Base-by-base conservation (phyloP, 2,888 invertebrate species). In the Acrobasis suavella region DNA sequence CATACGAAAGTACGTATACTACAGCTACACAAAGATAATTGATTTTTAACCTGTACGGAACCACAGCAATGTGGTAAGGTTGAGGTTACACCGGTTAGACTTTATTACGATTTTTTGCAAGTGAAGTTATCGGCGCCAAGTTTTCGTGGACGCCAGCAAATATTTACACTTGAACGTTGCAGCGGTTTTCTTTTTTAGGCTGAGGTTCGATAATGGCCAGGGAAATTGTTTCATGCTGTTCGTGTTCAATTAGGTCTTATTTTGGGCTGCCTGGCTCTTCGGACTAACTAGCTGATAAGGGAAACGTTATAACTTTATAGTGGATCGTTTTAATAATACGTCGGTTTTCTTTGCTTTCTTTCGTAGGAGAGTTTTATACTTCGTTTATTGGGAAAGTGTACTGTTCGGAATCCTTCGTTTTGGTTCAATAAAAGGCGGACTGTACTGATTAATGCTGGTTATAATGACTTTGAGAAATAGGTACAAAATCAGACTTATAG, bases 141-240 rank as follows among this genome's bases (percentile, higher is more conserved):
- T 89, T 88, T 87, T 83, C 84, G 85, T 80, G 81, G 78, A 77
- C 82, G 78, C 75, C 75, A 77, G 85, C 83, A 89, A 89, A 90
- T 89, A 89, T 90, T 90, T 89, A 82, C 85, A 82, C 82, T 78
- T 79, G 77, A 84, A 77, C 82, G 80, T 78, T 81, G 80, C 80
- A 72, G 82, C 62, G 83, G 84, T 85, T 82, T 78, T 77, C 68
- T 68, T 86, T 86, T 85, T 86, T 83, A 82, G 77, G 74, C 80
- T 83, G 82, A 80, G 84, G 84, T 80, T 81, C 65, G 71, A 72
- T 75, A 85, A 84, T 79, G 84, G 83, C 78, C 75, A 71, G 75
- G 74, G 73, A 82, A 83, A 81, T 81, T 83, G 81, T 82, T 85
- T 82, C 74, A 78, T 75, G 74, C 76, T 72, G 76, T 69, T 80